Evolutionary conservation across 2,113 vertebrate species (phyloP), one percentile per base, ranked within the genome.

Genomic region (Sander vitreus): DNA sequence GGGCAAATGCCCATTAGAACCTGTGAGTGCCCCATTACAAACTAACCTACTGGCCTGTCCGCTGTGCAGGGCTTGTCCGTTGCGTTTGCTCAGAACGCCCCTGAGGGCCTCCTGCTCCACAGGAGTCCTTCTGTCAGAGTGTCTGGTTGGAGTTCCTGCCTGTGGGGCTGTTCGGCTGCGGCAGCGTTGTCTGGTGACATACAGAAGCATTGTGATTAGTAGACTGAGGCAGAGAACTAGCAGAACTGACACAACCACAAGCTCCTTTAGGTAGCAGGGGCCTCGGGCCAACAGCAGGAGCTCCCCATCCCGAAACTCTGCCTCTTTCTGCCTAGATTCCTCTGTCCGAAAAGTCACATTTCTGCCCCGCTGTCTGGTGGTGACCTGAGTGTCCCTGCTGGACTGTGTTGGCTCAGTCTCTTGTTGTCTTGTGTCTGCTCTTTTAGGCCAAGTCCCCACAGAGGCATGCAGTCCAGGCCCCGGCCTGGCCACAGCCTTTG

Each of bases 1-100:
- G 30, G 94, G 94, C 14, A 95, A 88, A 85, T 95, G 93, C 0
- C 93, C 93, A 14, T 93, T 95, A 8, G 93, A 93, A 18, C 80
- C 88, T 15, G 78, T 88, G 3, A 84, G 68, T 0, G 83, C 59
- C 19, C 89, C 85, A 0, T 93, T 94, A 80, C 87, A 87, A 4
- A 81, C 78, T 1, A 76, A 36, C 3, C 83, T 86, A 5, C 81
- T 82, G 23, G 53, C 68, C 21, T 90, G 88, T 36, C 81, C 74
- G 2, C 66, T 75, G 21, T 80, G 77, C 19, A 16, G 8, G 7
- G 18, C 59, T 4, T 80, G 80, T 21, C 81, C 80, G 1, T 77
- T 90, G 18, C 15, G 45, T 66, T 93, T 93, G 33, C 50, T 84
- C 2, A 65, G 50, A 4, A 62, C 9, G 67, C 65, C 78, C 6